Percentiles rank a stretch among this genome's conserved stretches.
These are phyloP conservation scores for Protonemura montana DNA, from an alignment of 2,888 invertebrate species.

Conservation along the genomic window DNA sequence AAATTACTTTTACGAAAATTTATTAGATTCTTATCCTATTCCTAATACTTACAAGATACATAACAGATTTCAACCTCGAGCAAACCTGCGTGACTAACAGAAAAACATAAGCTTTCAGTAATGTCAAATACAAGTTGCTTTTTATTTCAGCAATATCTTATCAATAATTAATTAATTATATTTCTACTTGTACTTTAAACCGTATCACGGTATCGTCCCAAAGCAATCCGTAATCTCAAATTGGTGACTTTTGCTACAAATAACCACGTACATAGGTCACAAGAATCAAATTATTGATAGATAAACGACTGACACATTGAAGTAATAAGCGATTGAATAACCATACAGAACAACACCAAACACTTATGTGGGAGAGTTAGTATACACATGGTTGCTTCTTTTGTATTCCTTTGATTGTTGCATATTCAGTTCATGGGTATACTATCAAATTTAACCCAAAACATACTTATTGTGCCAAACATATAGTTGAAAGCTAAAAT, in stretches of 20 bases:
- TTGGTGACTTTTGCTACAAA: background rate
- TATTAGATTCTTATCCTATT: background rate
- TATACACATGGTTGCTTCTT: background rate
- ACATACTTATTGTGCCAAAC: no score
- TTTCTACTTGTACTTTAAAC: conserved; percentile 7
- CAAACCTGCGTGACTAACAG: background rate
- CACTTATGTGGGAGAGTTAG: background rate
- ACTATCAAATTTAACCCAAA: no score
- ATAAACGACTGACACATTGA: background rate
- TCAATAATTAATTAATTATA: background rate
- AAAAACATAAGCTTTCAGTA: background rate
- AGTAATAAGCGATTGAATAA: background rate
- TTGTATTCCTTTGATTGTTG: background rate
- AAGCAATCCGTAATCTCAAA: background rate
- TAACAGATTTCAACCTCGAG: background rate
- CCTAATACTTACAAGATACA: background rate
- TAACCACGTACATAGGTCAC: background rate
- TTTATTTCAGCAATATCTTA: background rate
- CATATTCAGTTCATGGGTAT: background rate
- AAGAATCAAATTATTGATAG: background rate
- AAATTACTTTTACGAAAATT: background rate
- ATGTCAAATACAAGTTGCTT: background rate
- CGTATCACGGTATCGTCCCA: background rate
- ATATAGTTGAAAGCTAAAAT: no score
- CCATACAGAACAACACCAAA: background rate